phyloP scores from a whole-genome alignment of 2,888 invertebrate genomes.

The Meiosimyza platycephala region DNA sequence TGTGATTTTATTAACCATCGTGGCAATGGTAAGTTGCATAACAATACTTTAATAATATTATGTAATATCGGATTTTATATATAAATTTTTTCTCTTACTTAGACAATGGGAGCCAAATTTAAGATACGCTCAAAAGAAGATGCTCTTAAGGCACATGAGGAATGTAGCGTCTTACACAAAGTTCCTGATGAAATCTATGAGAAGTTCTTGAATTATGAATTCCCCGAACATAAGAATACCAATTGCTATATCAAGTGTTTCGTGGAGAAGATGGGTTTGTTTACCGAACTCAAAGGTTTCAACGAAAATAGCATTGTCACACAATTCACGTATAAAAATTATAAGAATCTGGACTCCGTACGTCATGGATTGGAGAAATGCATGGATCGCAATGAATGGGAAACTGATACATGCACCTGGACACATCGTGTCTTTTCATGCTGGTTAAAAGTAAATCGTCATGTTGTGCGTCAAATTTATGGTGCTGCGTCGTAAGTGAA shows the following conservation, averaged over 20 bases:
- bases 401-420: slow-evolving; percentile 60
- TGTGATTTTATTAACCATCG: slow-evolving; percentile 46
- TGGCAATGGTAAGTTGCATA: slow-evolving; percentile 52
- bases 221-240: slow-evolving; percentile 60
- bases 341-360: slow-evolving; percentile 50
- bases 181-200: slow-evolving; percentile 61
- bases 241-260: slow-evolving; percentile 64
- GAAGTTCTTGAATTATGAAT: slow-evolving; percentile 59
- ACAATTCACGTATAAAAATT: slow-evolving; percentile 57
- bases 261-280: slow-evolving; percentile 62
- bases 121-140: slow-evolving; percentile 57
- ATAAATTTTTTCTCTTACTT: slow-evolving; percentile 8
- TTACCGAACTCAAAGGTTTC: slow-evolving; percentile 57
- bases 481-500: slow-evolving; percentile 30
- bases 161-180: slow-evolving; percentile 54
- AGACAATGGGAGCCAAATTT: slow-evolving; percentile 52
- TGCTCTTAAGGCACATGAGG: slow-evolving; percentile 57
- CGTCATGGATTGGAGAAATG: slow-evolving; percentile 62
- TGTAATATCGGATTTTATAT: slow-evolving; percentile 10
- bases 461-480: slow-evolving; percentile 55
- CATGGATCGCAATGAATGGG: slow-evolving; percentile 62
- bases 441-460: slow-evolving; percentile 61
- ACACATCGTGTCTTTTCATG: slow-evolving; percentile 63
- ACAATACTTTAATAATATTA: not conserved
- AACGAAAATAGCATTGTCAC: slow-evolving; percentile 55